Base-by-base conservation (phyloP, 2,888 invertebrate genomes). In the Tenthredo notha region DNA sequence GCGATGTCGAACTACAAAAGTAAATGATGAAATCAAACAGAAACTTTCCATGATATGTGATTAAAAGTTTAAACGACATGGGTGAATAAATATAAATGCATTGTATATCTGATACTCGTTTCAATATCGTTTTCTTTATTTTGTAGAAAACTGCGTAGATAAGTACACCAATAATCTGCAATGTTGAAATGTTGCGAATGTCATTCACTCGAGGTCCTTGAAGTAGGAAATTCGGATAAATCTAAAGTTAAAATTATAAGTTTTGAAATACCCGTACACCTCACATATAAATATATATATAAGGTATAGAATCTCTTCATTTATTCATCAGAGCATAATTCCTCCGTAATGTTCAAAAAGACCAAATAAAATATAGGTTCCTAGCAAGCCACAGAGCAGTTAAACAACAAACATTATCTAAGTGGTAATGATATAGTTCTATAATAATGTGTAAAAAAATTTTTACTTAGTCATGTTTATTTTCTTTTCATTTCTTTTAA, bases 141-240 rank as follows among this genome's bases (percentile, higher is more conserved):
- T 61, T 61, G 61, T 61, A 61, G 61, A 61, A 61, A 61, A 61
- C 61, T 61, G 61, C 25, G 61, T 61, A 21, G 61, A 61, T 21
- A 61, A 25, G 61, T 61, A 61, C 61, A 61, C 61, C 61, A 61
- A 61, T 61, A 61, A 61, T 61, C 61, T 25, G 25, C 61, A 61
- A 25, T 61, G 25, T 25, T 12, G 61, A 61, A 61, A 61, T 61
- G 25, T 61, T 61, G 61, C 61, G 21, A 25, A 61, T 61, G 25
- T 61, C 61, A 61, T 61, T 61, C 61, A 61, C 21, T 61, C 61
- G 61, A 61, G 25, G 25, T 61, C 25, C 25, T 61, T 61, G 25
- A 61, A 61, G 21, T 25, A 61, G 61, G 25, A 4, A 61, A 61
- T 61, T 25, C 25, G 61, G 61, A 61, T 25, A 25, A 25, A 25